These are phyloP conservation scores for Machimus atricapillus DNA, from an alignment of 2,888 invertebrate genomes.

Conservation along the genomic window DNA sequence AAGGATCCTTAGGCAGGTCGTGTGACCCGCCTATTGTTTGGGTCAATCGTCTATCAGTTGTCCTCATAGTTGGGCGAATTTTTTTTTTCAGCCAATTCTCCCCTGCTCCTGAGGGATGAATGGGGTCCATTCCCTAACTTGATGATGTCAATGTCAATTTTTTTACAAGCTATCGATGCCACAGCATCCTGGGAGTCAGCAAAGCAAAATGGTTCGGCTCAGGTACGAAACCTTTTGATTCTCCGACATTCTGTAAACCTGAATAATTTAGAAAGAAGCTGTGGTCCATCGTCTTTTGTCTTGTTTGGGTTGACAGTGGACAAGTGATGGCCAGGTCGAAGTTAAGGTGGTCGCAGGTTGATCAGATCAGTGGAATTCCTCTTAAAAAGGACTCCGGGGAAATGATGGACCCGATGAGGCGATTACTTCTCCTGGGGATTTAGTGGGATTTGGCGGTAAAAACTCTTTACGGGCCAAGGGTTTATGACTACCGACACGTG, in stretches of 20 bases:
- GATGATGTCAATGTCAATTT: slow-evolving; percentile 7
- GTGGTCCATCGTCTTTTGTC: background rate
- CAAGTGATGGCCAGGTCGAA: background rate
- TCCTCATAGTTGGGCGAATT: background rate
- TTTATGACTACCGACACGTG: background rate
- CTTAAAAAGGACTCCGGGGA: background rate
- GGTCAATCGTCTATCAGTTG: background rate
- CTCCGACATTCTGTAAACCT: background rate
- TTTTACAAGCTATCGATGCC: background rate
- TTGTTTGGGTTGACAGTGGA: background rate
- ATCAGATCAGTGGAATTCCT: background rate
- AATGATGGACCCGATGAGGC: background rate
- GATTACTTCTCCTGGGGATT: background rate
- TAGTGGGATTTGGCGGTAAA: background rate
- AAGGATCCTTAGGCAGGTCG: background rate
- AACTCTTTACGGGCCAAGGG: background rate
- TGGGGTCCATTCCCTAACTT: background rate
- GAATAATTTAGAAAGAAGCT: background rate
- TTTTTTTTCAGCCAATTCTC: background rate
- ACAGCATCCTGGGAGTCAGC: background rate
- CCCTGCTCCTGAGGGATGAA: background rate
- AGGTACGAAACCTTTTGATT: background rate
- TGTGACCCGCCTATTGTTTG: background rate
- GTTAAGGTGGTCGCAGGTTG: background rate
- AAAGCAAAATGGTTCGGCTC: background rate